Base-by-base conservation (phyloP, 2,888 invertebrate species). In the Masnerella sp. region DNA sequence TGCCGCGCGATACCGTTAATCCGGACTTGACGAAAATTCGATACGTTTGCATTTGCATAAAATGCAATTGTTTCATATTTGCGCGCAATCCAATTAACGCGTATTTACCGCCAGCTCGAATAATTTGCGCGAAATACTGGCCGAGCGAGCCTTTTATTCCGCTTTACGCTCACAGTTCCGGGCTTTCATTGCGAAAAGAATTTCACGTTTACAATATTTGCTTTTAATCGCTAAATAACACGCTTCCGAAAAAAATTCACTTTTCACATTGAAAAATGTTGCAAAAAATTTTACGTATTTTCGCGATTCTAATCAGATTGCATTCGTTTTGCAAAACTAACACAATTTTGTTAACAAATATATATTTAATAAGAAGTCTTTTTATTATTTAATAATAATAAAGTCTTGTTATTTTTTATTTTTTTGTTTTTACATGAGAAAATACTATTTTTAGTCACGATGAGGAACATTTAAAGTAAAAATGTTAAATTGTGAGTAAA, bases 11-110 rank as follows among this genome's bases (percentile, higher is more conserved):
- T 71, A 59, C 65, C 67, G 62, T 67, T 67, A 68, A 73, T 67
- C 61, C 38, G 40, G 58, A 68, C 54, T 73, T 56, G 61, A 49
- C 62, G 49, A 56, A 61, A 67, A 61, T 67, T 67, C 61, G 38
- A 61, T 65, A 64, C 58, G 30, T 70, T 47, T 56, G 65, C 52
- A 67, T 73, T 67, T 67, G 62, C 64, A 62, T 62, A 56, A 49
- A 64, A 43, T 34, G 58, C 58, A 51, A 71, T 73, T 68, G 61
- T 56, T 72, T 59, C 65, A 67, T 61, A 72, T 61, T 54, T 58
- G 56, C 20, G 54, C 52, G 49, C 54, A 59, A 72, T 56, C 47
- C 61, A 73, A 73, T 73, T 73, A 73, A 73, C 67, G 54, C 28
- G 65, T 52, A 61, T 67, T 59, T 52, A 47, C 52, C 20, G 12